These are phyloP conservation scores for Okamejei kenojei DNA, from an alignment of 2,797 vertebrate species.

Conservation along the genomic window DNA sequence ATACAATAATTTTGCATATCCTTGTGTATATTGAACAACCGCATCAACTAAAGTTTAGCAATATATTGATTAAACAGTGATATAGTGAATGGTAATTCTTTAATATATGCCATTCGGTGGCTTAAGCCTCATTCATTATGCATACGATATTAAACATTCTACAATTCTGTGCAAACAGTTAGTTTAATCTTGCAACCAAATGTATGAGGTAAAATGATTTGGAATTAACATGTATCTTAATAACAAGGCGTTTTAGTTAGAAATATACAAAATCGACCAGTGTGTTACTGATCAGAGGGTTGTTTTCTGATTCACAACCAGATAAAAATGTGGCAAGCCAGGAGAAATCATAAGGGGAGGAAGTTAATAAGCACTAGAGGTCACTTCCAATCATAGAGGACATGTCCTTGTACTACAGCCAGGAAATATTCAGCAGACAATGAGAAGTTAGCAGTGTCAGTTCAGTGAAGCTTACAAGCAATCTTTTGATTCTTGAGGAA, in stretches of 20 bases:
- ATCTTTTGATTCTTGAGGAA: not conserved
- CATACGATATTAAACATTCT: slow-evolving; percentile 76
- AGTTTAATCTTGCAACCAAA: slow-evolving; percentile 72
- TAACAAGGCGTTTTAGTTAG: slow-evolving; percentile 16
- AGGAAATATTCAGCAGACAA: slow-evolving; percentile 27
- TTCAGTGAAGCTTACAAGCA: slow-evolving; percentile 25
- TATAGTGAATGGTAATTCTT: slow-evolving; percentile 68
- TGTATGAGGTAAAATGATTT: slow-evolving; percentile 37
- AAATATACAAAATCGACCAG: not conserved
- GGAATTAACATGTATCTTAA: not conserved
- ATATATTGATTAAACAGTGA: slow-evolving; percentile 70
- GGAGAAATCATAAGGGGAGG: not conserved
- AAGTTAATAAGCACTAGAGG: slow-evolving; percentile 11
- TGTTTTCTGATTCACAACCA: not conserved
- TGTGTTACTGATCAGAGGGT: not conserved
- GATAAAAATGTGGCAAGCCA: not conserved
- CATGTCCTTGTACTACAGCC: slow-evolving; percentile 1
- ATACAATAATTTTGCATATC: slow-evolving; percentile 71
- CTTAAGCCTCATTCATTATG: slow-evolving; percentile 70
- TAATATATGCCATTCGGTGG: slow-evolving; percentile 71
- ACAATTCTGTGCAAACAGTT: slow-evolving; percentile 52
- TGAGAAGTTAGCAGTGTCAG: slow-evolving; percentile 22
- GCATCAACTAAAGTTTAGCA: slow-evolving; percentile 66
- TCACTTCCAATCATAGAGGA: slow-evolving; percentile 15
- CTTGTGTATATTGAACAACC: slow-evolving; percentile 74